phyloP scores from a whole-genome alignment of 2,113 vertebrate genomes.

The Lepus europaeus region DNA sequence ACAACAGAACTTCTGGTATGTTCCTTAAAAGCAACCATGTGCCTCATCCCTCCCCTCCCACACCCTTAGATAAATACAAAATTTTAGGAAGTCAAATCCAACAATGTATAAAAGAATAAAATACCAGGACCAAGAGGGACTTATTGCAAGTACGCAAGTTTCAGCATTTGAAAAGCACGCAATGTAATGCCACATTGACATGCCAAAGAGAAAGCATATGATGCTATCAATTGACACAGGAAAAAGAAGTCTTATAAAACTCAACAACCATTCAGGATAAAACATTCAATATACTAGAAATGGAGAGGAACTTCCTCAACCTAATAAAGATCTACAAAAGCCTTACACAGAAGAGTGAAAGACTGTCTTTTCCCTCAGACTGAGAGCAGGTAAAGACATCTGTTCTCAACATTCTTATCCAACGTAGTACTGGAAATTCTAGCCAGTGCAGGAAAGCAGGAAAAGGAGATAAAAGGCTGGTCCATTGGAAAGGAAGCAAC shows the following conservation, averaged over 20 bases:
- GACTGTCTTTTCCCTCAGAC: background rate
- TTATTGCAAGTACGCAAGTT: background rate
- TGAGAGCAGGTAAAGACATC: background rate
- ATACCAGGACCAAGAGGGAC: background rate
- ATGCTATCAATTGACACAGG: background rate
- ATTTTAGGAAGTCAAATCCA: background rate
- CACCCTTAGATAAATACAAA: background rate
- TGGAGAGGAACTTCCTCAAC: background rate
- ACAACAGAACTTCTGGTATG: background rate
- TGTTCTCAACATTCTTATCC: background rate
- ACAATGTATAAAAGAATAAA: background rate
- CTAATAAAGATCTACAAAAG: too few species aligned
- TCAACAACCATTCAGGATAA: background rate
- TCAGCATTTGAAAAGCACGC: constrained; percentile 7
- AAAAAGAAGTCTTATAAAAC: background rate
- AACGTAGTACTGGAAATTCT: background rate
- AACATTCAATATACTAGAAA: background rate
- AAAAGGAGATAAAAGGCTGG: background rate
- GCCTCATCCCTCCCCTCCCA: background rate
- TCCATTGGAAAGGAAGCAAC: background rate
- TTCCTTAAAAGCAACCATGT: background rate
- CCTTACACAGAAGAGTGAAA: background rate
- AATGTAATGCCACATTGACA: background rate
- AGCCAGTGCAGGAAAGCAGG: background rate
- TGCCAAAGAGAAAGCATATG: background rate